Evolutionary conservation across 2,797 vertebrate genomes (phyloP).

Genomic region (Melanotaenia nigrans): DNA sequence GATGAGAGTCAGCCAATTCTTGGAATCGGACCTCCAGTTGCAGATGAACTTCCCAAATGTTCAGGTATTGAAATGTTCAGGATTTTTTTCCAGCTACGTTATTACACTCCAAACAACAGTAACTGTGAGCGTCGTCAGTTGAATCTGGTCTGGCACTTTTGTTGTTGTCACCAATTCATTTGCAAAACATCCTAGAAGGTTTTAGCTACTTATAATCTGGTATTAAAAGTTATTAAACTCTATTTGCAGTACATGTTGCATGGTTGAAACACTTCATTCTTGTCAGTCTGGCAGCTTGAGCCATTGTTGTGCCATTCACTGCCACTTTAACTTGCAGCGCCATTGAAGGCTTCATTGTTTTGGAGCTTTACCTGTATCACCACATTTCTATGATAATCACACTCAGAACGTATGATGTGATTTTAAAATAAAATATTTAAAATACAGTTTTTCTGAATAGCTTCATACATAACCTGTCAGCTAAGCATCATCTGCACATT

Average conservation of each 20-base stretch:
- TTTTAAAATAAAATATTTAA: neutral
- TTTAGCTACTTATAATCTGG: neutral
- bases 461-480: neutral
- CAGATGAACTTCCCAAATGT: constrained; percentile 63
- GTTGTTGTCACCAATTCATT: too few relatives aligned
- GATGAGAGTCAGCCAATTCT: constrained; percentile 82
- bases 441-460: neutral
- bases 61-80: constrained; percentile 58
- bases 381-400: neutral
- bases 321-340: neutral
- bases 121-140: neutral
- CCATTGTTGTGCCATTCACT: neutral
- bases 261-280: neutral
- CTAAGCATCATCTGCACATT: neutral
- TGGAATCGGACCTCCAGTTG: neutral
- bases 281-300: neutral
- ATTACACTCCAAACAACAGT: neutral
- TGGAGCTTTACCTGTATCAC: neutral
- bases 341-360: neutral
- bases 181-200: too few relatives aligned
- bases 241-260: neutral
- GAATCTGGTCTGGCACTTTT: neutral
- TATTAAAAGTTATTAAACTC: too few relatives aligned
- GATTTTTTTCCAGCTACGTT: neutral
- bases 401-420: neutral